Evolutionary conservation across 1,140 invertebrate genomes (phyloP).

Genomic region (Olivierus martensii): DNA sequence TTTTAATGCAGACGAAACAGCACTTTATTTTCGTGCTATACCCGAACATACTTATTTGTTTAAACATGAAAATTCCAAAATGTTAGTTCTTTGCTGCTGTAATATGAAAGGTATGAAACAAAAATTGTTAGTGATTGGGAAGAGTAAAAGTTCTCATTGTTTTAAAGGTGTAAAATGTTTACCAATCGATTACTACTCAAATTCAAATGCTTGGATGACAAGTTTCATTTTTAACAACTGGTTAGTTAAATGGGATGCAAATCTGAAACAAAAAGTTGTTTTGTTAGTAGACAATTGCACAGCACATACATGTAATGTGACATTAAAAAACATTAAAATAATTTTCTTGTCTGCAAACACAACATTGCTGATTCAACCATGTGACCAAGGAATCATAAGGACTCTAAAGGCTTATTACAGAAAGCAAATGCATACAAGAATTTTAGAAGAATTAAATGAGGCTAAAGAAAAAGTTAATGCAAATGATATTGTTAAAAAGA

Average conservation of each 20-base stretch:
- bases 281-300: background rate
- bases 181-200: conserved; percentile 29
- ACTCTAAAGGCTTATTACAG: background rate
- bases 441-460: background rate
- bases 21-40: background rate
- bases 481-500: background rate
- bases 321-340: background rate
- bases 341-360: background rate
- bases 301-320: background rate
- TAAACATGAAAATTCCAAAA: background rate
- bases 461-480: background rate
- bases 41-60: background rate
- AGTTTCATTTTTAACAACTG: background rate
- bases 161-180: conserved; percentile 32
- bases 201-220: conserved; percentile 37
- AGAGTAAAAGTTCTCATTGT: conserved; percentile 32
- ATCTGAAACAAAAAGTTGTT: background rate
- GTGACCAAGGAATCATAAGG: background rate
- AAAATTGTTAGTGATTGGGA: conserved; percentile 26
- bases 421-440: background rate
- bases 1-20: background rate
- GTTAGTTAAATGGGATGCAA: background rate
- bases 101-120: background rate
- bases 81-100: background rate
- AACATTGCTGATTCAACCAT: background rate